These are phyloP conservation scores for Sminthurides aquaticus DNA, from an alignment of 2,888 invertebrate genomes.

Conservation along the genomic window DNA sequence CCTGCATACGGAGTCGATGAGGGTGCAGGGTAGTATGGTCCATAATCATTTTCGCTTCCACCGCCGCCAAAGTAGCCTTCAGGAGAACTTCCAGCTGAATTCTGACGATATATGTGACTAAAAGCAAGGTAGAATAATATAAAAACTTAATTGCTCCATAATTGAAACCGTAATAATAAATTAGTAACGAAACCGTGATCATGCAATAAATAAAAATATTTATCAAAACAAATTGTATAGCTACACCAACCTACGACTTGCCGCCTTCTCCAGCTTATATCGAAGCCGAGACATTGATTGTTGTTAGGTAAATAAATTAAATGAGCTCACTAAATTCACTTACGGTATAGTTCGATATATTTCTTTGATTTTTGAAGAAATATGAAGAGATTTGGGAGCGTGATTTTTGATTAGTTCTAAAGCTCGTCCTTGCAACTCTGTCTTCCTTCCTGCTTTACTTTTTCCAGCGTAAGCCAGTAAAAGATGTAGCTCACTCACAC, in stretches of 20 bases:
- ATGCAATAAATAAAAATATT: too few relatives aligned
- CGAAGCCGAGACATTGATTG: background rate
- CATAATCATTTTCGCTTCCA: background rate
- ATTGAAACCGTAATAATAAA: background rate
- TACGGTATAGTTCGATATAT: slow-evolving; percentile 59
- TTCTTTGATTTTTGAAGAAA: slow-evolving; percentile 60
- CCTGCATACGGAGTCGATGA: background rate
- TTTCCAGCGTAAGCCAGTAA: slow-evolving; percentile 70
- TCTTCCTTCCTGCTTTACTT: slow-evolving; percentile 71
- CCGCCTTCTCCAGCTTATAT: background rate
- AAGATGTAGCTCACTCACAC: slow-evolving; percentile 73
- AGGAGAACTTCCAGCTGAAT: background rate
- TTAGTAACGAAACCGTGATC: too few relatives aligned
- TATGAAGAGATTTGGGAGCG: slow-evolving; percentile 55
- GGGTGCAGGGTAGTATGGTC: too few relatives aligned
- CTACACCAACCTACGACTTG: too few relatives aligned
- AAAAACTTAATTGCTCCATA: too few relatives aligned
- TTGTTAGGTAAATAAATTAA: too few relatives aligned
- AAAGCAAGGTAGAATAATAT: too few relatives aligned
- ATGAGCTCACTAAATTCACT: too few relatives aligned
- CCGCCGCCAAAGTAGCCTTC: background rate
- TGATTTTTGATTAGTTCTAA: slow-evolving; percentile 62
- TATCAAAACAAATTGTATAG: too few relatives aligned
- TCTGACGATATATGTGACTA: background rate
- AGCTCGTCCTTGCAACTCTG: slow-evolving; percentile 67